Evolutionary conservation across 1,140 invertebrate species (phyloP).

Genomic region (Linepithema humile): DNA sequence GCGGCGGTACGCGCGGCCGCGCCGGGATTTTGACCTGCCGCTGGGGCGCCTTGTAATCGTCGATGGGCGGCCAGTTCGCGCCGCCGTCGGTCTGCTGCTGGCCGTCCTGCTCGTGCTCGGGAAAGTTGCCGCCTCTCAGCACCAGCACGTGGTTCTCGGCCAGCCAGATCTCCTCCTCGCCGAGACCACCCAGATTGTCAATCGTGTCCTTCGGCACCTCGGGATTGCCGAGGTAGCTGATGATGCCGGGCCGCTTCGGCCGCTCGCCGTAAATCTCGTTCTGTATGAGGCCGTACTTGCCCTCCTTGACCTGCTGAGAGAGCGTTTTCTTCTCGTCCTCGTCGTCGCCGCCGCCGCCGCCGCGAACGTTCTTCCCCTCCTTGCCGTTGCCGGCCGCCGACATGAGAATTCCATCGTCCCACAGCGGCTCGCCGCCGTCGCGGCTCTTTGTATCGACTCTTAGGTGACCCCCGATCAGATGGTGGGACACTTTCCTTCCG

Average conservation of each 20-base stretch:
- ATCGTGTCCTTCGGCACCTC: slow-evolving; percentile 92
- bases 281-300: slow-evolving; percentile 95
- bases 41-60: slow-evolving; percentile 91
- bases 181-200: slow-evolving; percentile 91
- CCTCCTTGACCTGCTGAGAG: slow-evolving; percentile 93
- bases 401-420: slow-evolving; percentile 88
- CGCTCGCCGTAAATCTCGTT: slow-evolving; percentile 90
- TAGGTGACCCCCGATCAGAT: slow-evolving; percentile 87
- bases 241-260: slow-evolving; percentile 90
- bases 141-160: slow-evolving; percentile 95
- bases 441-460: slow-evolving; percentile 58
- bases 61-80: slow-evolving; percentile 91
- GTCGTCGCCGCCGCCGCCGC: slow-evolving; percentile 82
- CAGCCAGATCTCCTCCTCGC: slow-evolving; percentile 94
- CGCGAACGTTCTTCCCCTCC: slow-evolving; percentile 83
- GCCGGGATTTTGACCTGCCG: slow-evolving; percentile 91
- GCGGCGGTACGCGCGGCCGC: slow-evolving; percentile 92
- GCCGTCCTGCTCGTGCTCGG: slow-evolving; percentile 81
- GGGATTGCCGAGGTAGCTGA: slow-evolving; percentile 91
- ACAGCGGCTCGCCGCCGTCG: slow-evolving; percentile 82
- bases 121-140: slow-evolving; percentile 90
- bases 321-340: slow-evolving; percentile 93
- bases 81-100: slow-evolving; percentile 73
- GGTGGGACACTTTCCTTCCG: slow-evolving; percentile 80
- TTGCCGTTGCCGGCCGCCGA: slow-evolving; percentile 88